Evolutionary conservation across 1,140 invertebrate genomes (phyloP).

Genomic region (Drosophila ananassae): DNA sequence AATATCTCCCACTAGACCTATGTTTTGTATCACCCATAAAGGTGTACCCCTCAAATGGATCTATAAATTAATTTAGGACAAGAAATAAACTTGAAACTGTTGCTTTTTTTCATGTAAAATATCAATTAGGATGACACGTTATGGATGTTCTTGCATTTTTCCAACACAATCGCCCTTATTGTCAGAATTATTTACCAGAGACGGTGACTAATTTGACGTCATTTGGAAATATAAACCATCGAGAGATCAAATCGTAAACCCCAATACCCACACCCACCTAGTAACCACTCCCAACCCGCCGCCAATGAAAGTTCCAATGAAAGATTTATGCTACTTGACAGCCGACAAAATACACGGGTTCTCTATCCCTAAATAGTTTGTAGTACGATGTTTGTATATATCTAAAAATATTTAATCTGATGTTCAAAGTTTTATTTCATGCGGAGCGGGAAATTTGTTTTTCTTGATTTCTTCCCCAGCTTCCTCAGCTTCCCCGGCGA

Average conservation of each 20-base stretch:
- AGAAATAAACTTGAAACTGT: not conserved
- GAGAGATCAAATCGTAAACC: constrained; percentile 26
- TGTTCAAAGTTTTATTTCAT: constrained; percentile 15
- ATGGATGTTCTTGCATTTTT: not conserved
- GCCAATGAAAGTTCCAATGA: constrained; percentile 9
- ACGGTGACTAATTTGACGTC: constrained; percentile 25
- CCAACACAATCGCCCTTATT: not conserved
- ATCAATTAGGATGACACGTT: constrained; percentile 4
- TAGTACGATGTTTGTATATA: constrained; percentile 20
- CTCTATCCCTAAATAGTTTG: constrained; percentile 24
- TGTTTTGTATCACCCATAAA: no score
- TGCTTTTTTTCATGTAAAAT: constrained; percentile 2
- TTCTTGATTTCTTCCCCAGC: constrained; percentile 1
- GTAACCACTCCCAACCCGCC: not conserved
- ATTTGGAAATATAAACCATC: constrained; percentile 2
- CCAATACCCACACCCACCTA: constrained; percentile 28
- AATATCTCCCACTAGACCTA: no score
- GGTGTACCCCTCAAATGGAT: not conserved
- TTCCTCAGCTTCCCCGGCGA: not conserved
- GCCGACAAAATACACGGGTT: constrained; percentile 22
- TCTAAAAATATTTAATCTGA: constrained; percentile 44
- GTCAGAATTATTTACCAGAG: not conserved
- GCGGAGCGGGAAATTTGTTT: constrained; percentile 16
- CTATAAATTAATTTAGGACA: not conserved
- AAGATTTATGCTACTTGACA: constrained; percentile 39